These are phyloP conservation scores for Thereva unica DNA, from an alignment of 2,888 invertebrate species.

Conservation along the genomic window DNA sequence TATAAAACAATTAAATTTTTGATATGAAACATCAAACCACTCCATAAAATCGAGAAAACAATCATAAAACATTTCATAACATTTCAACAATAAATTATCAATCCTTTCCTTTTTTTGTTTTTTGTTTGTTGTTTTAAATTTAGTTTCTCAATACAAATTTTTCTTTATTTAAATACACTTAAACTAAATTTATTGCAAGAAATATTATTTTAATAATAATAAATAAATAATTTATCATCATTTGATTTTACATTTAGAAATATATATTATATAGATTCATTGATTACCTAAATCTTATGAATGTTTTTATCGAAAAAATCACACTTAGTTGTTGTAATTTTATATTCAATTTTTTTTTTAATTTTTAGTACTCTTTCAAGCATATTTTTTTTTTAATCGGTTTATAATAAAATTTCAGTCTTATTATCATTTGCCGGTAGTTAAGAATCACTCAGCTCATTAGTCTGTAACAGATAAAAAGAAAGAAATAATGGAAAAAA, in stretches of 20 bases:
- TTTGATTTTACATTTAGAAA: too few relatives aligned
- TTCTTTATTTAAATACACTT: background rate
- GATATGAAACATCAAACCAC: too few relatives aligned
- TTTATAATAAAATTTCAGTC: slow-evolving; percentile 57
- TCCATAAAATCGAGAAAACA: too few relatives aligned
- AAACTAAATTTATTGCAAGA: slow-evolving; percentile 34
- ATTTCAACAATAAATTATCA: too few relatives aligned
- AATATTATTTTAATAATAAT: slow-evolving; percentile 14
- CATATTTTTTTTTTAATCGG: slow-evolving; percentile 30
- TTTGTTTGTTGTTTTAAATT: slow-evolving; percentile 1
- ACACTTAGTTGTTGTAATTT: slow-evolving; percentile 3
- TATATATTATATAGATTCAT: too few relatives aligned
- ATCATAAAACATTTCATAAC: too few relatives aligned
- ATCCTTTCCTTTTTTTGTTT: too few relatives aligned
- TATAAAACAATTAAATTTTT: too few relatives aligned
- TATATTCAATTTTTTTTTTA: slow-evolving; percentile 1
- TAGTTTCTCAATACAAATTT: slow-evolving; percentile 8
- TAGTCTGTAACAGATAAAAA: slow-evolving; percentile 52
- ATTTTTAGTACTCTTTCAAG: slow-evolving; percentile 25
- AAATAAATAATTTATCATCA: too few relatives aligned
- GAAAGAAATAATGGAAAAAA: background rate
- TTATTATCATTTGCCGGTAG: slow-evolving; percentile 57
- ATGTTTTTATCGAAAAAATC: background rate
- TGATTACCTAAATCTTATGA: too few relatives aligned
- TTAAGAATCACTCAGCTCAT: slow-evolving; percentile 56